These are phyloP conservation scores for Chaitophorus viminalis DNA, from an alignment of 2,888 invertebrate species.

Conservation along the genomic window DNA sequence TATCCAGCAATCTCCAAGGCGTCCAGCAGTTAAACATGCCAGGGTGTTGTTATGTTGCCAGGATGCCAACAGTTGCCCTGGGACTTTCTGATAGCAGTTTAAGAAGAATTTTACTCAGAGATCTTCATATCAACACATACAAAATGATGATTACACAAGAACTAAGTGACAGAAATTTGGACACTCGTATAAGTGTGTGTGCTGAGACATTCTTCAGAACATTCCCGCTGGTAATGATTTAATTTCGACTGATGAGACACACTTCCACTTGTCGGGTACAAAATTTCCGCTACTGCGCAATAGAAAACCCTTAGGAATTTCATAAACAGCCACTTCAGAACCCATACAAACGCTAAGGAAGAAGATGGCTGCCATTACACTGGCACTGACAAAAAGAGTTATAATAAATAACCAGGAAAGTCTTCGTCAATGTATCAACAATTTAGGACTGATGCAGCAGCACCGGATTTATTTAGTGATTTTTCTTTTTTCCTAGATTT, in stretches of 20 bases:
- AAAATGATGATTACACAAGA: slow-evolving; percentile 65
- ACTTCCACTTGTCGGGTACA: not conserved
- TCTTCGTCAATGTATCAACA: too few species aligned
- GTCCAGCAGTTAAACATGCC: not conserved
- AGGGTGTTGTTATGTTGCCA: too few species aligned
- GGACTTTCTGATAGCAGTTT: slow-evolving; percentile 48
- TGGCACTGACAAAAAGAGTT: too few species aligned
- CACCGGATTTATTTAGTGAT: slow-evolving; percentile 56
- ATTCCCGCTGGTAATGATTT: too few species aligned
- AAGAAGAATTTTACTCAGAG: slow-evolving; percentile 65
- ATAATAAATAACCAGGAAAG: too few species aligned
- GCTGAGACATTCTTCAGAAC: too few species aligned
- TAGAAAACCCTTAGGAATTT: not conserved
- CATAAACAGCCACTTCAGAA: not conserved
- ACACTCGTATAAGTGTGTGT: not conserved
- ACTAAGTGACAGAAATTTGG: slow-evolving; percentile 18
- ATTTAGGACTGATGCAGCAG: slow-evolving; percentile 54
- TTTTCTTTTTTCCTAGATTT: slow-evolving; percentile 28
- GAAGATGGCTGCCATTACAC: too few species aligned
- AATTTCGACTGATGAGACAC: too few species aligned
- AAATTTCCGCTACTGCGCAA: not conserved
- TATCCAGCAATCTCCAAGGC: slow-evolving; percentile 1
- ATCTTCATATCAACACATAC: slow-evolving; percentile 66
- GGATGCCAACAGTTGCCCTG: not conserved
- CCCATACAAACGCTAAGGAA: too few species aligned